These are phyloP conservation scores for Clarias batrachus DNA, from an alignment of 2,113 vertebrate genomes.

Conservation along the genomic window DNA sequence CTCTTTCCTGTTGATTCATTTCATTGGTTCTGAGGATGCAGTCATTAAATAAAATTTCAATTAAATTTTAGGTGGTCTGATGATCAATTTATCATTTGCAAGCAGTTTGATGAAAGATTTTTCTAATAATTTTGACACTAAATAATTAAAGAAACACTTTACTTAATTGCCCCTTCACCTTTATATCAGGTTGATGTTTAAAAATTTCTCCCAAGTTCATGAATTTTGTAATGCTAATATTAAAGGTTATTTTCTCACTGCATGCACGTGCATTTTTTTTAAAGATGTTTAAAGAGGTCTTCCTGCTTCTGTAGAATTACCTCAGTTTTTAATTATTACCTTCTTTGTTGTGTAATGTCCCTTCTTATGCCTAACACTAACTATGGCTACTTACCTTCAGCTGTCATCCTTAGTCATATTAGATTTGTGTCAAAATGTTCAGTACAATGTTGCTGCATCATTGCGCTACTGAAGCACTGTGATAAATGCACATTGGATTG, in stretches of 20 bases:
- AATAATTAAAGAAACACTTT: conserved; percentile 5
- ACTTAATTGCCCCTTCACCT: not conserved
- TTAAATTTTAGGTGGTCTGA: not conserved
- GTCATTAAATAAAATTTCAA: not conserved
- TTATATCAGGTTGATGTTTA: not conserved
- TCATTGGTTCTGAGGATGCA: not conserved
- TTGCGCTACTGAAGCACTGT: not conserved
- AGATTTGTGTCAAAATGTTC: not conserved
- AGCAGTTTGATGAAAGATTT: not conserved
- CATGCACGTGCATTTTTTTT: not conserved
- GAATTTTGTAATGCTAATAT: not conserved
- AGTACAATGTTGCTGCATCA: conserved; percentile 3
- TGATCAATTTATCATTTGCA: not conserved
- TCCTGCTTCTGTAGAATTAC: not conserved
- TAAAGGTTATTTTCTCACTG: not conserved
- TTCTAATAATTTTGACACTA: not conserved
- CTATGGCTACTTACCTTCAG: not conserved
- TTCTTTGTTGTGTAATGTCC: not conserved
- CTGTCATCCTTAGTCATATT: not conserved
- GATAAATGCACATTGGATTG: not conserved
- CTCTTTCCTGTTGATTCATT: not conserved
- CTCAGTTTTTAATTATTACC: not conserved
- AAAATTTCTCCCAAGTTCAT: not conserved
- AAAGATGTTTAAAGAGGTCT: not conserved
- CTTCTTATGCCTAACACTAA: not conserved